These are phyloP conservation scores for Caenorhabditis sp. DNA, from an alignment of 2,888 invertebrate species.

Conservation along the genomic window DNA sequence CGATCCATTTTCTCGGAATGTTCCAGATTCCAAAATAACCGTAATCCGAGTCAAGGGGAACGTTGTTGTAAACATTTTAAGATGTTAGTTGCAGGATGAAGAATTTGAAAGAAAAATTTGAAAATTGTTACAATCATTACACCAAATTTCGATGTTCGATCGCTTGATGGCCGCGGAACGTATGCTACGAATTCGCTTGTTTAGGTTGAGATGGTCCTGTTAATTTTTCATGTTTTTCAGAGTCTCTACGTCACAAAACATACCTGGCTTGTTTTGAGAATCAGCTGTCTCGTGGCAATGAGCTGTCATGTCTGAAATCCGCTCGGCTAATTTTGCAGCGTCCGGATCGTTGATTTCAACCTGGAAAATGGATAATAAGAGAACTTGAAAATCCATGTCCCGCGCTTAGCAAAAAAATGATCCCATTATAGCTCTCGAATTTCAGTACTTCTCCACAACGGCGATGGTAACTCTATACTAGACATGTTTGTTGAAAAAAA, in stretches of 20 bases:
- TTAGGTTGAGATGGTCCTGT: constrained; percentile 49
- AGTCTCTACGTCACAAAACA: neutral
- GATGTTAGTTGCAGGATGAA: constrained; percentile 12
- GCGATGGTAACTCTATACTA: constrained; percentile 49
- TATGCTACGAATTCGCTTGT: constrained; percentile 46
- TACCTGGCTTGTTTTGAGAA: constrained; percentile 62
- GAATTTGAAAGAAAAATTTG: constrained; percentile 7
- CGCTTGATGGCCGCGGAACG: constrained; percentile 31
- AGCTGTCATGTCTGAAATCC: constrained; percentile 71
- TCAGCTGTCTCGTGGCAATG: constrained; percentile 58
- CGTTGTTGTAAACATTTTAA: constrained; percentile 13
- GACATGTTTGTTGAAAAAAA: constrained; percentile 27
- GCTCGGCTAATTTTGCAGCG: constrained; percentile 69
- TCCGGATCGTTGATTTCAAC: constrained; percentile 70
- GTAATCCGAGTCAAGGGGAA: constrained; percentile 5
- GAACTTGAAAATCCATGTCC: too few relatives aligned
- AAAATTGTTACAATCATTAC: constrained; percentile 38
- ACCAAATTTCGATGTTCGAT: constrained; percentile 30
- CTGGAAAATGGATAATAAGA: constrained; percentile 62
- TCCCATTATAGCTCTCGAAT: constrained; percentile 54
- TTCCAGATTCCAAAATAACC: neutral
- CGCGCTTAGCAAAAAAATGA: constrained; percentile 25
- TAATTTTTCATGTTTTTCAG: neutral
- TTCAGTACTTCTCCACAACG: constrained; percentile 5
- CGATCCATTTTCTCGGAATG: neutral